phyloP scores from a whole-genome alignment of 2,888 invertebrate genomes.

The Fragum fragum region DNA sequence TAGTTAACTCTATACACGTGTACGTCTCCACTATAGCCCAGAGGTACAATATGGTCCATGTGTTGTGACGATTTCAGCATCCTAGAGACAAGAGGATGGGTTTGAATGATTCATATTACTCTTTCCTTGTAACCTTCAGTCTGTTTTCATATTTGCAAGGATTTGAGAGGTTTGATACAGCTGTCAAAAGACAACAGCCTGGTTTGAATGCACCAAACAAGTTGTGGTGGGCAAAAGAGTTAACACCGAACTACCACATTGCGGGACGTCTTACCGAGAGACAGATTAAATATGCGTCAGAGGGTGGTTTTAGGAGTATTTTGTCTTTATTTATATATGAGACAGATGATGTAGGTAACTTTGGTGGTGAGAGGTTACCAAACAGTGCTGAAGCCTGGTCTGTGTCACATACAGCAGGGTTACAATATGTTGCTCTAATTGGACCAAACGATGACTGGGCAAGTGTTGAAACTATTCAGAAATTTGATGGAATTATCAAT shows the following conservation, averaged over 20 bases:
- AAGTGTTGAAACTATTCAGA: conserved; percentile 73
- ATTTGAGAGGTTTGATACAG: conserved; percentile 46
- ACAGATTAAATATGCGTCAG: conserved; percentile 82
- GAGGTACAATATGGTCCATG: background rate
- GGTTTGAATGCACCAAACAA: conserved; percentile 77
- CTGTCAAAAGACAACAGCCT: conserved; percentile 63
- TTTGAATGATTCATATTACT: background rate
- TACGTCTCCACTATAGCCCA: background rate
- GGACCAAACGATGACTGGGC: conserved; percentile 76
- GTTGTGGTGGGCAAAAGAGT: conserved; percentile 83
- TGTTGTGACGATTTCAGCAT: background rate
- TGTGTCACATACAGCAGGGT: conserved; percentile 67
- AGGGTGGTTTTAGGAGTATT: conserved; percentile 80
- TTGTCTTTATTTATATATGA: conserved; percentile 75
- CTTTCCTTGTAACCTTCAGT: background rate
- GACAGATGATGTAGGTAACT: conserved; percentile 61
- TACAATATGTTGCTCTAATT: conserved; percentile 74
- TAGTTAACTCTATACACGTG: background rate
- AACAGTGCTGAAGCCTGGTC: conserved; percentile 71
- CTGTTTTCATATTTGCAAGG: background rate
- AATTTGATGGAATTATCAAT: conserved; percentile 64
- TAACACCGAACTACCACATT: conserved; percentile 78
- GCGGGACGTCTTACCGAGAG: conserved; percentile 78
- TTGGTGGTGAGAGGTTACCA: conserved; percentile 77
- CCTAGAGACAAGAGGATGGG: background rate